Evolutionary conservation across 2,888 invertebrate genomes (phyloP).

Genomic region (Celastrina argiolus): DNA sequence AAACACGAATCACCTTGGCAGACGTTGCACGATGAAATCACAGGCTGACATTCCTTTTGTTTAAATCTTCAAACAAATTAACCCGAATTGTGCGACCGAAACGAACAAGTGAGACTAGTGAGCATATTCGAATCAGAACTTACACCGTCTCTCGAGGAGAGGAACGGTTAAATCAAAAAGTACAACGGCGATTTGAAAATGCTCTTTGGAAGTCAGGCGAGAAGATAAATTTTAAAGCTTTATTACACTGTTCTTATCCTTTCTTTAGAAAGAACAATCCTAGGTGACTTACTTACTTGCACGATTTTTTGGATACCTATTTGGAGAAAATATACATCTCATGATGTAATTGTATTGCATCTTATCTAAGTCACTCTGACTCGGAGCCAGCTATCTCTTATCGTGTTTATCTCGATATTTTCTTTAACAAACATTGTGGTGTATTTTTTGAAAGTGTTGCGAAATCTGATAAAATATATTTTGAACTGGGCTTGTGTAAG

Average conservation of each 20-base stretch:
- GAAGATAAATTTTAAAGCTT: too few relatives aligned
- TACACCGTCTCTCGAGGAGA: not conserved
- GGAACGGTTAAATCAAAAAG: not conserved
- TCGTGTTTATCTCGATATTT: constrained; percentile 14
- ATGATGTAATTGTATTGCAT: constrained; percentile 1
- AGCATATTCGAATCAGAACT: not conserved
- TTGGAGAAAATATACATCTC: not conserved
- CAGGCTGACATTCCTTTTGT: constrained; percentile 13
- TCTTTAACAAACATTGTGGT: constrained; percentile 10
- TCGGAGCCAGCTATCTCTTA: constrained; percentile 2
- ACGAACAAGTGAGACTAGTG: not conserved
- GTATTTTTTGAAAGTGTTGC: constrained; percentile 19
- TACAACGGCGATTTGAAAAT: not conserved
- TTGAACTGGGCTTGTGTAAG: not conserved
- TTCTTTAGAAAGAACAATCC: not conserved
- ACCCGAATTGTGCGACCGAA: not conserved
- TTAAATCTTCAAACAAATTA: not conserved
- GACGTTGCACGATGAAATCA: constrained; percentile 12
- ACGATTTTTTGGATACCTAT: not conserved
- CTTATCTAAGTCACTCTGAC: not conserved
- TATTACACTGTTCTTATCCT: too few relatives aligned
- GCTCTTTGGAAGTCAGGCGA: too few relatives aligned
- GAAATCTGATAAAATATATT: constrained; percentile 16
- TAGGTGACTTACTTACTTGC: not conserved
- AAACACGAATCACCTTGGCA: constrained; percentile 21